Evolutionary conservation across 2,888 invertebrate genomes (phyloP).

Genomic region (Leptopterna dolabrata): DNA sequence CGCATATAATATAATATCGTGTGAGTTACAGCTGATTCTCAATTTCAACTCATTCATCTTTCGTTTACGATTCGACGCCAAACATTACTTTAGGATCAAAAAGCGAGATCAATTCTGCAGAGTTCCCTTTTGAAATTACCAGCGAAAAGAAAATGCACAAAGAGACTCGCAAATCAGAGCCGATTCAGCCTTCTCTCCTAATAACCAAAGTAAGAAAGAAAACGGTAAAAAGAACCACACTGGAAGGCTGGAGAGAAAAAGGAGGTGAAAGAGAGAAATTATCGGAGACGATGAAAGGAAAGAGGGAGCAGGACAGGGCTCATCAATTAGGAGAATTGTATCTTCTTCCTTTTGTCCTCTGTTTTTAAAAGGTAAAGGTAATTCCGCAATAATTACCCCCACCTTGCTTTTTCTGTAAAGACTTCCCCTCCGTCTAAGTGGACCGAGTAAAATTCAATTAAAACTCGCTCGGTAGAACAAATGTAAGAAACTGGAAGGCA

Average conservation of each 20-base stretch:
- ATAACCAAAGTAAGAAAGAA: not conserved
- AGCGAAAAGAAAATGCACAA: not conserved
- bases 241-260: not conserved
- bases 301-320: not conserved
- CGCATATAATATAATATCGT: too few relatives aligned
- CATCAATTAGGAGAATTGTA: conserved; percentile 52
- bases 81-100: too few relatives aligned
- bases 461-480: conserved; percentile 47
- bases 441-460: conserved; percentile 53
- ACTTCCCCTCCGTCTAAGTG: not conserved
- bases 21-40: too few relatives aligned
- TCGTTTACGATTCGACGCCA: too few relatives aligned
- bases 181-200: not conserved
- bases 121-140: not conserved
- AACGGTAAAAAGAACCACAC: not conserved
- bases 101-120: too few relatives aligned
- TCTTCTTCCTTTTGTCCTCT: conserved; percentile 24
- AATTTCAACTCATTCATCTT: too few relatives aligned
- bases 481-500: not conserved
- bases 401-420: not conserved
- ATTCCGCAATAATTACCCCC: conserved; percentile 51
- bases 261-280: not conserved
- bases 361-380: conserved; percentile 38
- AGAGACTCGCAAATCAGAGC: not conserved
- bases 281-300: not conserved